phyloP scores from a whole-genome alignment of 2,113 vertebrate species.

The Dipodomys stephensi region DNA sequence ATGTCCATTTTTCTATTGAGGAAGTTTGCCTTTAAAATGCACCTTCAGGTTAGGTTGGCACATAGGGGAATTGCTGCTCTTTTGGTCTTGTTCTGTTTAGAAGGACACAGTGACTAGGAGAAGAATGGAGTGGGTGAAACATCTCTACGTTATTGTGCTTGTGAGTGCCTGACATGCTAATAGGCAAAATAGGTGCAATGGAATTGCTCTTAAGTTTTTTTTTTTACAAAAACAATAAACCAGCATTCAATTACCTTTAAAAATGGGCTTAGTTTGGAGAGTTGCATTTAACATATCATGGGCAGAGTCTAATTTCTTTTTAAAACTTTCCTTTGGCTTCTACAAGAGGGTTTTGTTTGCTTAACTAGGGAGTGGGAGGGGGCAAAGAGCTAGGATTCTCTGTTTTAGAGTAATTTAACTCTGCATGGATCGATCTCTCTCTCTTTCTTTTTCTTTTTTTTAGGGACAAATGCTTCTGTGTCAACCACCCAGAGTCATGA shows the following conservation, averaged over 20 bases:
- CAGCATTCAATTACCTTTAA: constrained; percentile 42
- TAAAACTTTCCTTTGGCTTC: background rate
- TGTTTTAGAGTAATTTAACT: constrained; percentile 13
- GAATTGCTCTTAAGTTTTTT: constrained; percentile 51
- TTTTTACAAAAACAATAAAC: constrained; percentile 23
- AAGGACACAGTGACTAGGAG: background rate
- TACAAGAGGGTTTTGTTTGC: background rate
- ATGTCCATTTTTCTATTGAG: background rate
- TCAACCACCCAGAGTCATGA: background rate
- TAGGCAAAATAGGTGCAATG: constrained; percentile 40
- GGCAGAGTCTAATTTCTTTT: constrained; percentile 36
- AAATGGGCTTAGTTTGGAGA: constrained; percentile 50
- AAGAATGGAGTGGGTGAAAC: background rate
- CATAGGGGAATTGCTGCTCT: background rate
- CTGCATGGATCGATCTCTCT: background rate
- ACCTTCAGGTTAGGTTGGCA: background rate
- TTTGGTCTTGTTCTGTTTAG: background rate
- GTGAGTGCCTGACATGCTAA: constrained; percentile 18
- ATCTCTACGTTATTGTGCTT: background rate
- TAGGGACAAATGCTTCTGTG: background rate
- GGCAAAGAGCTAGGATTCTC: background rate
- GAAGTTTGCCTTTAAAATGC: background rate
- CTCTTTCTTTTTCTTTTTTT: background rate
- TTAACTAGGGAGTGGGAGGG: background rate
- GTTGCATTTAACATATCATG: constrained; percentile 23